Percentiles rank a stretch among this genome's conserved stretches.
These are phyloP conservation scores for Meiosimyza platycephala DNA, from an alignment of 2,888 invertebrate species.

Conservation along the genomic window DNA sequence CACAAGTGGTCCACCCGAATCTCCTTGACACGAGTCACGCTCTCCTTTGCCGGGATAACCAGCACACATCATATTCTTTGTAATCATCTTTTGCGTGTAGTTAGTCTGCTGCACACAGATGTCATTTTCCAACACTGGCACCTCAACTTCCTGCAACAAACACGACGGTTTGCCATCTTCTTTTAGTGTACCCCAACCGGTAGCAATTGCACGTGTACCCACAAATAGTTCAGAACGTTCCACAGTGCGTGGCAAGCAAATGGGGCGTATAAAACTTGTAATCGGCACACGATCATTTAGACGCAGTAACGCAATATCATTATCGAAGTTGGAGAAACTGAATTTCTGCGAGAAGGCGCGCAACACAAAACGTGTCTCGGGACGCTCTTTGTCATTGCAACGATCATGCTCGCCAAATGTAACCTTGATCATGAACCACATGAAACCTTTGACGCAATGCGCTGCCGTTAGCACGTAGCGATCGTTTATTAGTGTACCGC, in stretches of 20 bases:
- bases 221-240: conserved; percentile 79
- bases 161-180: conserved; percentile 90
- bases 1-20: conserved; percentile 76
- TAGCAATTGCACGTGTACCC: conserved; percentile 78
- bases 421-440: conserved; percentile 94
- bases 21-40: conserved; percentile 64
- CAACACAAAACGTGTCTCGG: conserved; percentile 83
- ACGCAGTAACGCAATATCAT: conserved; percentile 85
- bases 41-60: conserved; percentile 62
- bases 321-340: conserved; percentile 86
- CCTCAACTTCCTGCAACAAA: conserved; percentile 84
- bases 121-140: conserved; percentile 73
- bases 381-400: conserved; percentile 77
- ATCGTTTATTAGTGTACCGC: conserved; percentile 88
- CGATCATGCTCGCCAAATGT: conserved; percentile 90
- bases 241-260: conserved; percentile 80
- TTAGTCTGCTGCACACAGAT: conserved; percentile 79
- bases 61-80: conserved; percentile 79
- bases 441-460: conserved; percentile 91
- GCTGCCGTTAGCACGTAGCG: conserved; percentile 88
- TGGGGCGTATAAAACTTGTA: conserved; percentile 82
- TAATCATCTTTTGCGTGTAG: conserved; percentile 86
- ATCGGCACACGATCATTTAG: conserved; percentile 85
- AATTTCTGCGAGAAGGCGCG: conserved; percentile 83
- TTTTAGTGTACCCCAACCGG: conserved; percentile 89